Evolutionary conservation across 2,797 vertebrate genomes (phyloP).

Genomic region (Helicolenus hilgendorfi): DNA sequence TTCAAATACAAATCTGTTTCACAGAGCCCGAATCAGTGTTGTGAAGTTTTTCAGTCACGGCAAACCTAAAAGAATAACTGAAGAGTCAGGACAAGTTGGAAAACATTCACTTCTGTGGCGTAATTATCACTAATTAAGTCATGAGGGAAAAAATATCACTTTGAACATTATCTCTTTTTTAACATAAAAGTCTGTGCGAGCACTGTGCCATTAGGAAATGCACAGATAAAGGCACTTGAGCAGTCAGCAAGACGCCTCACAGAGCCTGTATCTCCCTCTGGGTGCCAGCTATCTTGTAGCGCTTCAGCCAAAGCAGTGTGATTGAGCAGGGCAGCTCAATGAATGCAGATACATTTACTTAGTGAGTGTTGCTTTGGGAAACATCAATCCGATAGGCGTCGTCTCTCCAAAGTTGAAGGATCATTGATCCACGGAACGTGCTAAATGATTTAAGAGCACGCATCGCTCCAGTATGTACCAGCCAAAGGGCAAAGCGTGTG

Average conservation of each 20-base stretch:
- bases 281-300: slow-evolving; percentile 71
- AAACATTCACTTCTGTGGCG: slow-evolving; percentile 61
- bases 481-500: slow-evolving; percentile 55
- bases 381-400: slow-evolving; percentile 73
- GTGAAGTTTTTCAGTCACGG: slow-evolving; percentile 36
- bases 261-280: slow-evolving; percentile 76
- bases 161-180: slow-evolving; percentile 80
- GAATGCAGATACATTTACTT: slow-evolving; percentile 81
- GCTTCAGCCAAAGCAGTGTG: slow-evolving; percentile 68
- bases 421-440: slow-evolving; percentile 78
- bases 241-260: slow-evolving; percentile 75
- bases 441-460: slow-evolving; percentile 81
- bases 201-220: slow-evolving; percentile 65
- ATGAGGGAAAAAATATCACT: slow-evolving; percentile 70
- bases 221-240: slow-evolving; percentile 80
- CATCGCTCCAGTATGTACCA: slow-evolving; percentile 56
- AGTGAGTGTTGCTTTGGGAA: slow-evolving; percentile 70
- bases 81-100: slow-evolving; percentile 54
- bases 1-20: slow-evolving; percentile 33
- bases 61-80: slow-evolving; percentile 61
- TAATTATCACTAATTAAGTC: slow-evolving; percentile 84
- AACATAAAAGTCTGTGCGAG: slow-evolving; percentile 66
- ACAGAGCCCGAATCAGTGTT: slow-evolving; percentile 38
- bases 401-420: slow-evolving; percentile 59
- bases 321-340: slow-evolving; percentile 79